Evolutionary conservation across 1,140 invertebrate species (phyloP).

Genomic region (Wiebesia pumilae): DNA sequence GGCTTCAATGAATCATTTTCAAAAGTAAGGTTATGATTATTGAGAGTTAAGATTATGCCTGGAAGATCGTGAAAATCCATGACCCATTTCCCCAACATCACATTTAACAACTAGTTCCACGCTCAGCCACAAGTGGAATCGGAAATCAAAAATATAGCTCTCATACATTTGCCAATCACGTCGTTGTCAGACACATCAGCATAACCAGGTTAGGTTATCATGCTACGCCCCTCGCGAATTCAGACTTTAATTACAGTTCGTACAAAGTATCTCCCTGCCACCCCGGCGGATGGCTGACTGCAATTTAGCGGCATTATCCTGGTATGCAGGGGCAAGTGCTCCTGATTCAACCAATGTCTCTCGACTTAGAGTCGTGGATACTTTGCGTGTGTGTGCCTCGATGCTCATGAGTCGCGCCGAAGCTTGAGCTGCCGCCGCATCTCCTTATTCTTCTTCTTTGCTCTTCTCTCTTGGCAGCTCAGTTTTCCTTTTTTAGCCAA

Average conservation of each 20-base stretch:
- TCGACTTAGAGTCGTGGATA: slow-evolving; percentile 36
- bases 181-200: not conserved
- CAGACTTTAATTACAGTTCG: slow-evolving; percentile 37
- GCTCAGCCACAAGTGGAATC: not conserved
- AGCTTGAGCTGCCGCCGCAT: not conserved
- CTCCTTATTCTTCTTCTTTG: not conserved
- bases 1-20: not conserved
- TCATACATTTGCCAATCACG: not conserved
- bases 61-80: slow-evolving; percentile 17
- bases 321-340: slow-evolving; percentile 69
- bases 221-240: slow-evolving; percentile 6
- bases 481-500: not conserved
- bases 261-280: slow-evolving; percentile 20
- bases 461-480: not conserved
- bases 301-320: slow-evolving; percentile 70
- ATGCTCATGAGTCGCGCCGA: slow-evolving; percentile 55
- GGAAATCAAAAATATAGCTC: slow-evolving; percentile 31
- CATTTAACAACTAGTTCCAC: not conserved
- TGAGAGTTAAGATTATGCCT: not conserved
- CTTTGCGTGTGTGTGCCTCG: slow-evolving; percentile 45
- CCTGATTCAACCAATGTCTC: slow-evolving; percentile 69
- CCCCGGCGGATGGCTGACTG: slow-evolving; percentile 40
- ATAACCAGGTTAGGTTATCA: slow-evolving; percentile 30
- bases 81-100: slow-evolving; percentile 25
- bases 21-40: slow-evolving; percentile 4